Percentiles rank a stretch among this genome's conserved stretches.
phyloP scores from a whole-genome alignment of 2,888 invertebrate genomes.

The Esperia sulphurella region DNA sequence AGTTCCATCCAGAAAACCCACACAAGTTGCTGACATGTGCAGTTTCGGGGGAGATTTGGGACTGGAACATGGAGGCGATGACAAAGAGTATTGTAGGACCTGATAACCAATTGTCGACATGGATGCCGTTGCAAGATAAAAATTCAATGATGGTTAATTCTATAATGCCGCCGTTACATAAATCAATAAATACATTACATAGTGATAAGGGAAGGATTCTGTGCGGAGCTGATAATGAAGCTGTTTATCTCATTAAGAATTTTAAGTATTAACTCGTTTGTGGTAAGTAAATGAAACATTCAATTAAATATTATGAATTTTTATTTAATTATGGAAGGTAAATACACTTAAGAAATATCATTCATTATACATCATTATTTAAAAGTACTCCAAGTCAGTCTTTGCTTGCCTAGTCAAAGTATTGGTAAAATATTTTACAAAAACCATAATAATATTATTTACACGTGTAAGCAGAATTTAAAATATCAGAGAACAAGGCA shows the following conservation, averaged over 20 bases:
- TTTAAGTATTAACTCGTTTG: conserved; percentile 55
- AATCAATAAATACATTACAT: conserved; percentile 90
- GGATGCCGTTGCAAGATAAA: conserved; percentile 85
- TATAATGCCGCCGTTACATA: conserved; percentile 85
- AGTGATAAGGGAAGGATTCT: conserved; percentile 86
- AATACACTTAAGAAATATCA: conserved; percentile 52
- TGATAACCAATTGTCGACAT: conserved; percentile 73
- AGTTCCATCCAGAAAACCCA: conserved; percentile 92
- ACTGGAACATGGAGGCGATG: conserved; percentile 87
- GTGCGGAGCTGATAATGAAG: conserved; percentile 94
- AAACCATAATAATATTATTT: conserved; percentile 12
- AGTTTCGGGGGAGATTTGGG: conserved; percentile 91
- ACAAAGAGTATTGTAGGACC: conserved; percentile 54
- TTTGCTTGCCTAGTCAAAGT: conserved; percentile 74
- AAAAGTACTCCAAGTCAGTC: conserved; percentile 76
- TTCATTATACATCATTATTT: conserved; percentile 47
- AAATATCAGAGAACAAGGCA: conserved; percentile 34
- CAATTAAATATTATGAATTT: conserved; percentile 42
- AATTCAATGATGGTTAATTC: conserved; percentile 84
- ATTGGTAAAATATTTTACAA: conserved; percentile 56
- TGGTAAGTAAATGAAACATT: conserved; percentile 20
- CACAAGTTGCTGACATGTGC: conserved; percentile 92
- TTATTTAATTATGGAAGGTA: conserved; percentile 54
- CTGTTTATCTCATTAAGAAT: conserved; percentile 88
- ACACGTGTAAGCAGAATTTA: conserved; percentile 7